Base-by-base conservation (phyloP, 2,888 invertebrate genomes). In the Liposcelis brunnea region DNA sequence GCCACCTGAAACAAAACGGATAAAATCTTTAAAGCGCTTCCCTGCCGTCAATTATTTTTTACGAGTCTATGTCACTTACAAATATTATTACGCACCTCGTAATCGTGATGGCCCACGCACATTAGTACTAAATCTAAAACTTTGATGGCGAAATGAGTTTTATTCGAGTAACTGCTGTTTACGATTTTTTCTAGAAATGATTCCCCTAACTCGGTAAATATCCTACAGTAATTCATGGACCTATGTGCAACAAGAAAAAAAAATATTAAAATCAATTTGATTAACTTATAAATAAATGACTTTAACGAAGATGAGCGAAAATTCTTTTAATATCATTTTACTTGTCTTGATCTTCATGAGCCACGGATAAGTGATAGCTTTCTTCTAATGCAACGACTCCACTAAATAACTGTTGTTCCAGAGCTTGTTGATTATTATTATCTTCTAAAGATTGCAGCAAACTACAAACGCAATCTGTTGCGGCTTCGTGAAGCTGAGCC, bases 61-160 rank as follows among this genome's bases (percentile, higher is more conserved):
- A n/a, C n/a, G 42, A 45, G 33, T 21, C n/a, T 12, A 34, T 2
- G 31, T 32, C 21, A 47, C 38, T 45, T 21, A 21, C 6, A 31
- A 32, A 37, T 38, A 31, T 4, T 36, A n/a, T n/a, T n/a, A 44
- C 58, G 77, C 55, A 93, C 90, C 74, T 95, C 93, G 66, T 93
- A 97, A 62, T 97, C 94, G 64, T 94, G 93, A 68, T 97, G 94
- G 0, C 91, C 91, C 8, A 91, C 86, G 64, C 95, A 93, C 32
- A 82, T 77, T 40, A 97, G 68, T 8, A 93, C 80, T 52, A 94
- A 68, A 60, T 97, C 93, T 49, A 98, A 67, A 2, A 86, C 78
- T 59, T 83, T 78, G 50, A 91, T 68, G 1, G 83, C 78, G 64
- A 80, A 85, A 62, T 86, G 83, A 15, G 72, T 70, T 48, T 64